Percentiles rank a stretch among this genome's conserved stretches.
These are phyloP conservation scores for Solea senegalensis DNA, from an alignment of 2,113 vertebrate species.

Conservation along the genomic window DNA sequence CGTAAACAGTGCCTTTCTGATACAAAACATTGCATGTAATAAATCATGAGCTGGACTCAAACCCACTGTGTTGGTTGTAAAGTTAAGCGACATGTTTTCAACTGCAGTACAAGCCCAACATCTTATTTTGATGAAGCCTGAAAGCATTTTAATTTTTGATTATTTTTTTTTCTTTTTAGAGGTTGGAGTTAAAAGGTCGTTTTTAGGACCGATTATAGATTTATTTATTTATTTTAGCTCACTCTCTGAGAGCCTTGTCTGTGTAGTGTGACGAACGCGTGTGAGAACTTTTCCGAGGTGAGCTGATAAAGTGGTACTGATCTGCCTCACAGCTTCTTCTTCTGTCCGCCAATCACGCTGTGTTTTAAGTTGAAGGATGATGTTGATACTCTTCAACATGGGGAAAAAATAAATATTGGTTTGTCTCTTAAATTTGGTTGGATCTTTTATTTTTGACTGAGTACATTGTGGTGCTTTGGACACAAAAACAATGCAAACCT, in stretches of 20 bases:
- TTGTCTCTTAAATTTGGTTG: too few species aligned
- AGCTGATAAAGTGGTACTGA: conserved; percentile 43
- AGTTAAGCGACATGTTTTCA: conserved; percentile 6
- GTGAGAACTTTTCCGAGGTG: conserved; percentile 25
- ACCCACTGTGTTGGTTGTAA: neutral
- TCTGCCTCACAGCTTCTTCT: conserved; percentile 5
- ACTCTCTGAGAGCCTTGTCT: conserved; percentile 27
- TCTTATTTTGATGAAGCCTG: neutral
- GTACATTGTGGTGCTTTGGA: too few species aligned
- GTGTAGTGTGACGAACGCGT: conserved; percentile 33
- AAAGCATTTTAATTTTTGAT: too few species aligned
- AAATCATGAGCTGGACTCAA: conserved; percentile 68
- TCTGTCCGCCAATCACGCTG: conserved; percentile 14
- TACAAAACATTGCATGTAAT: neutral
- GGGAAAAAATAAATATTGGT: conserved; percentile 21
- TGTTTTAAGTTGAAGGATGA: conserved; percentile 32
- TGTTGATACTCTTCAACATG: too few species aligned
- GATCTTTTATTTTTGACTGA: too few species aligned
- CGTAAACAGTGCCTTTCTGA: neutral
- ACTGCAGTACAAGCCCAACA: neutral
- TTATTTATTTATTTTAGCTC: conserved; percentile 11
- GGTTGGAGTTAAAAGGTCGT: neutral
- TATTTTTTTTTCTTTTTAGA: neutral
- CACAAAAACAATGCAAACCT: too few species aligned
- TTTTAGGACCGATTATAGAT: neutral